Conservation (phyloP, 1,140 invertebrate genomes). For the Drosophila mojavensis region DNA sequence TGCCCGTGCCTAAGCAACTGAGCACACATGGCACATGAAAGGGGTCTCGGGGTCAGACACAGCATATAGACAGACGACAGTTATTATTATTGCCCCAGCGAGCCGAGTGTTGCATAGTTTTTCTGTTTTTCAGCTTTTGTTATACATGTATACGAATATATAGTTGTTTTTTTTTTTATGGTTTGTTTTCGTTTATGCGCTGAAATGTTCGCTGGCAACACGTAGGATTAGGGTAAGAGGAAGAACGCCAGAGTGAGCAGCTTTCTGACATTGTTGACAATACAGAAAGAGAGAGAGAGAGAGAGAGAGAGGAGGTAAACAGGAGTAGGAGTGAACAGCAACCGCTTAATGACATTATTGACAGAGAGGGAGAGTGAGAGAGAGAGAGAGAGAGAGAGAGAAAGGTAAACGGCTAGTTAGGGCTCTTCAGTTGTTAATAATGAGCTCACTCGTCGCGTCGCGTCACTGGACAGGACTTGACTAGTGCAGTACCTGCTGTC, state of each 20-base stretch:
- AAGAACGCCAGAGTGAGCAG: background rate
- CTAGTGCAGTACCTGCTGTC: conserved; percentile 15
- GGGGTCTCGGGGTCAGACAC: conserved; percentile 33
- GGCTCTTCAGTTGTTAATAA: conserved; percentile 15
- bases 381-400: background rate
- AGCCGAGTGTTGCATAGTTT: conserved; percentile 22
- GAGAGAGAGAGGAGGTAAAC: background rate
- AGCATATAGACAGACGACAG: conserved; percentile 27
- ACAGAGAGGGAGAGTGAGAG: background rate
- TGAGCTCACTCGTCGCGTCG: conserved; percentile 27
- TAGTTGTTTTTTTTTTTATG: conserved; percentile 48
- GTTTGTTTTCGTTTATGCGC: conserved; percentile 62
- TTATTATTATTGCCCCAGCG: conserved; percentile 44
- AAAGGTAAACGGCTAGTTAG: no score
- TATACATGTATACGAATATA: conserved; percentile 10
- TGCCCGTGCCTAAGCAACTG: background rate
- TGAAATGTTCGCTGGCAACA: conserved; percentile 37
- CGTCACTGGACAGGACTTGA: conserved; percentile 5
- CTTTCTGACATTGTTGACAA: conserved; percentile 26
- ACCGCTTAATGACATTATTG: conserved; percentile 21
- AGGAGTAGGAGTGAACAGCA: background rate
- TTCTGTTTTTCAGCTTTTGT: conserved; percentile 42
- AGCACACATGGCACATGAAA: background rate
- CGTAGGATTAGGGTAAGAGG: conserved; percentile 29
- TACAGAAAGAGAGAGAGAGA: background rate